Evolutionary conservation across 2,888 invertebrate species (phyloP).

Genomic region (Empis livida): DNA sequence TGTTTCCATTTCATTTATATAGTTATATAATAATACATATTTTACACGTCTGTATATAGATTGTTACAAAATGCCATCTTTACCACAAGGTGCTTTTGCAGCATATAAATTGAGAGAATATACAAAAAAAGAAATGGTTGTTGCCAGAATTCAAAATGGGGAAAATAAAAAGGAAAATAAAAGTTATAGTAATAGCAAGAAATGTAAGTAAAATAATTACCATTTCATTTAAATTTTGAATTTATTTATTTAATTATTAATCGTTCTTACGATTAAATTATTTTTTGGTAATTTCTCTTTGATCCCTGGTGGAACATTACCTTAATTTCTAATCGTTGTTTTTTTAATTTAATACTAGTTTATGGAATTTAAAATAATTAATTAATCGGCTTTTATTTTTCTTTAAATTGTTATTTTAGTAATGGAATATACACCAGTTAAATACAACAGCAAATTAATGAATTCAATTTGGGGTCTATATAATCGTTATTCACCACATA

Average conservation of each 20-base stretch:
- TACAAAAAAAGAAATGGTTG: conserved; percentile 37
- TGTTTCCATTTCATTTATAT: neutral
- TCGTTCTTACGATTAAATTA: neutral
- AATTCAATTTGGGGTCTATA: conserved; percentile 86
- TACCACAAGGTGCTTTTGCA: conserved; percentile 65
- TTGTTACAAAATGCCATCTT: conserved; percentile 47
- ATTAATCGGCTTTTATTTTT: conserved; percentile 1
- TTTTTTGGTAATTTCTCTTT: too few relatives aligned
- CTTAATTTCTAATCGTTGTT: too few relatives aligned
- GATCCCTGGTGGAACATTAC: too few relatives aligned
- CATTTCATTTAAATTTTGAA: too few relatives aligned
- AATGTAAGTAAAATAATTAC: conserved; percentile 20
- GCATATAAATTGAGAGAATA: conserved; percentile 50
- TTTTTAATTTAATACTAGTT: too few relatives aligned
- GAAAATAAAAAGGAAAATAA: conserved; percentile 26
- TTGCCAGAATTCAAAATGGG: conserved; percentile 39
- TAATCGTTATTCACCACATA: conserved; percentile 78
- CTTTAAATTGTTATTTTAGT: conserved; percentile 36
- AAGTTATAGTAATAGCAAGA: conserved; percentile 22
- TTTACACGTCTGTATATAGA: neutral
- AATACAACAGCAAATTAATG: conserved; percentile 79
- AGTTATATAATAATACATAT: neutral
- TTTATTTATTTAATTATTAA: too few relatives aligned
- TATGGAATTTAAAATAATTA: too few relatives aligned
- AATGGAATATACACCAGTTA: conserved; percentile 52